Evolutionary conservation across 2,797 vertebrate species (phyloP).

Genomic region (Eulemur rubriventer): DNA sequence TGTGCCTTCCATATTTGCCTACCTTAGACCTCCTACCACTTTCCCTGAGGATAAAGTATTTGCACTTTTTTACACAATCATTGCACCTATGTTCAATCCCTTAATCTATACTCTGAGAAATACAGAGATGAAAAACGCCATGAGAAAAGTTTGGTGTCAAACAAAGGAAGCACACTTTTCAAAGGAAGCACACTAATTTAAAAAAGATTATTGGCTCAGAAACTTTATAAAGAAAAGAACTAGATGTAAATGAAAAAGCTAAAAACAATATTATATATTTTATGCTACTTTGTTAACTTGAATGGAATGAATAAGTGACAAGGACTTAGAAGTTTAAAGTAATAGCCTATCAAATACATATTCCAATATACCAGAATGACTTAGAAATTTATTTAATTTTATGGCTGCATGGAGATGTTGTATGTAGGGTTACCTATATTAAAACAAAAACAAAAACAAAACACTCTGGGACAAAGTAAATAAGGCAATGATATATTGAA

Average conservation of each 20-base stretch:
- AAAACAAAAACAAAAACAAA: no score
- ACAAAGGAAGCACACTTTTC: not conserved
- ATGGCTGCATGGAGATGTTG: not conserved
- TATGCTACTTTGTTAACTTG: not conserved
- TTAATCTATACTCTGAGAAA: conserved; percentile 51
- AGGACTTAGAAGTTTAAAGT: not conserved
- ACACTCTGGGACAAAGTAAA: not conserved
- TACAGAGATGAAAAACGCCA: not conserved
- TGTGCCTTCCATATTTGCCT: not conserved
- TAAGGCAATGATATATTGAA: not conserved
- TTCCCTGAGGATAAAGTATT: conserved; percentile 35
- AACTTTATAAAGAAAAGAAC: not conserved
- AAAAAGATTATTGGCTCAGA: not conserved
- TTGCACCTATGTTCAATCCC: not conserved
- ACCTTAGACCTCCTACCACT: not conserved
- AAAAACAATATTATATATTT: not conserved
- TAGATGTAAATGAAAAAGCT: not conserved
- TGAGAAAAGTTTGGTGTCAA: conserved; percentile 33
- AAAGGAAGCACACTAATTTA: not conserved
- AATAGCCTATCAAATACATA: not conserved
- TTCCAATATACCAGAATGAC: not conserved
- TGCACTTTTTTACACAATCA: conserved; percentile 19
- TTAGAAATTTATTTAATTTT: not conserved
- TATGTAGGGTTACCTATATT: not conserved
- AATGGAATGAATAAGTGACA: not conserved